Conservation (phyloP, 1,140 invertebrate species). For the Drosophila busckii region DNA sequence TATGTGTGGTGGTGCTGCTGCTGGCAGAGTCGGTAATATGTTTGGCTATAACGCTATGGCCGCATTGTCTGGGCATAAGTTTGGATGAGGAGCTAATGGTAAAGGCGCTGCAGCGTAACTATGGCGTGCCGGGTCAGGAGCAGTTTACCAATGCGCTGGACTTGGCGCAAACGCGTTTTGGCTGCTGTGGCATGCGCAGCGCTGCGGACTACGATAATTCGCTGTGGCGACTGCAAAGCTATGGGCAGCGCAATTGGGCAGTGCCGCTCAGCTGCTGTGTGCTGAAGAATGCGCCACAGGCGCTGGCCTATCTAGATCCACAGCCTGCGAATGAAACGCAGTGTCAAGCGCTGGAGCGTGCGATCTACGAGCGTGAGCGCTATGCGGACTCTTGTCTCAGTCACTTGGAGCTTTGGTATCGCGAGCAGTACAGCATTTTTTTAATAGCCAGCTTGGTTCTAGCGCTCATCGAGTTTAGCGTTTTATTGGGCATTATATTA, state of each 20-base stretch:
- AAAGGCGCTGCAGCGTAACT: constrained; percentile 86
- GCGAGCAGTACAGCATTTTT: constrained; percentile 86
- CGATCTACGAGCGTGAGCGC: constrained; percentile 82
- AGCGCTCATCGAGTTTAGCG: constrained; percentile 85
- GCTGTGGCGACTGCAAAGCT: constrained; percentile 87
- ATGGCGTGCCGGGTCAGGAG: constrained; percentile 85
- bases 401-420: constrained; percentile 87
- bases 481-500: constrained; percentile 84
- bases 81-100: constrained; percentile 84
- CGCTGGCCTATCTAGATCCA: constrained; percentile 86
- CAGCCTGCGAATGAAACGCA: constrained; percentile 84
- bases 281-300: constrained; percentile 82
- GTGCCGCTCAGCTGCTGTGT: constrained; percentile 90
- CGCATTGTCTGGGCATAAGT: constrained; percentile 86
- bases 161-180: constrained; percentile 87
- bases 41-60: constrained; percentile 87
- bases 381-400: constrained; percentile 85
- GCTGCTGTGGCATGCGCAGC: constrained; percentile 90
- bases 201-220: constrained; percentile 90
- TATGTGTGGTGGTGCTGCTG: constrained; percentile 85
- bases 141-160: constrained; percentile 89
- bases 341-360: constrained; percentile 85
- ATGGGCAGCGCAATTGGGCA: constrained; percentile 84
- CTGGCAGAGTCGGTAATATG: constrained; percentile 86
- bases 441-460: constrained; percentile 83